A percentile compares a stretch with the other conserved stretches of the same genome.
Evolutionary conservation across 1,140 invertebrate genomes (phyloP).

Genomic region (Bombus pyrosoma): DNA sequence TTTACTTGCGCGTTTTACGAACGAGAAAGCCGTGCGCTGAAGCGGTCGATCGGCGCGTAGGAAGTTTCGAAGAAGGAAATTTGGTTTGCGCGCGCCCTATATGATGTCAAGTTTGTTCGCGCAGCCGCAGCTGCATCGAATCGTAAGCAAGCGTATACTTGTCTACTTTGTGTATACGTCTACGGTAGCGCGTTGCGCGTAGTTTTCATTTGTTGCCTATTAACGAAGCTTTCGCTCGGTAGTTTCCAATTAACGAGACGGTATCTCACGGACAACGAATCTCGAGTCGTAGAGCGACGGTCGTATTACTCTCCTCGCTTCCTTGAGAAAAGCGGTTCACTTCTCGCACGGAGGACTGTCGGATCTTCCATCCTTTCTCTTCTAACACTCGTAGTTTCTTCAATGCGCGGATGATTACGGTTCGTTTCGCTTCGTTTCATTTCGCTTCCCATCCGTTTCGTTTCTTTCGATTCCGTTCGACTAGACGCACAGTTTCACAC

Average conservation of each 20-base stretch:
- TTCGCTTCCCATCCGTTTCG: conserved; percentile 1
- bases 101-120: neutral
- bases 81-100: neutral
- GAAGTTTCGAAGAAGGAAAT: neutral
- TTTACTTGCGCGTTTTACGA: neutral
- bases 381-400: neutral
- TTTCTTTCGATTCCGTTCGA: neutral
- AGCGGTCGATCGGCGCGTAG: neutral
- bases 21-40: neutral
- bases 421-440: conserved; percentile 17
- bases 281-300: neutral
- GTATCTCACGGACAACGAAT: conserved; percentile 8
- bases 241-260: conserved; percentile 14
- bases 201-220: neutral
- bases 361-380: neutral
- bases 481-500: neutral
- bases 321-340: conserved; percentile 22
- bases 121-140: neutral
- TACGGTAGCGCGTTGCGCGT: no score
- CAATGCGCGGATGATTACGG: neutral
- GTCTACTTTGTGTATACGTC: no score
- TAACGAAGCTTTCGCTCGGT: conserved; percentile 20
- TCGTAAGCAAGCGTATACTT: neutral
- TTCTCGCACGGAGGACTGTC: conserved; percentile 8
- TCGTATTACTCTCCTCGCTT: conserved; percentile 7